Conservation (phyloP, 1,140 invertebrate genomes). For the Hormaphis cornu region DNA sequence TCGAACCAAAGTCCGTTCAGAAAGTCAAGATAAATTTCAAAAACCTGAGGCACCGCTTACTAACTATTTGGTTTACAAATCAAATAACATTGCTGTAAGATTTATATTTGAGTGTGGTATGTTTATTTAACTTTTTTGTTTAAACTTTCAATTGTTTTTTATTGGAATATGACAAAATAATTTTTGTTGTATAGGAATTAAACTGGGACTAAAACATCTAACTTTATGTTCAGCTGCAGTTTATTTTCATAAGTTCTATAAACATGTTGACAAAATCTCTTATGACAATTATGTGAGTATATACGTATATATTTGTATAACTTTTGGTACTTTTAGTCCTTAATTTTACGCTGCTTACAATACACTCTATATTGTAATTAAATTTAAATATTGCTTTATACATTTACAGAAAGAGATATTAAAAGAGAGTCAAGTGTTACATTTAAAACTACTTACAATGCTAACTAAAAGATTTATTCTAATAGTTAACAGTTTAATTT, state of each 20-base stretch:
- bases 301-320: background rate
- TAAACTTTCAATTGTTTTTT: background rate
- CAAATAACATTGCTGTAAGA: slow-evolving; percentile 54
- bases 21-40: slow-evolving; percentile 17
- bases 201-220: slow-evolving; percentile 69
- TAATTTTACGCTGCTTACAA: background rate
- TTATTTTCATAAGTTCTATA: slow-evolving; percentile 80
- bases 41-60: slow-evolving; percentile 26
- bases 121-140: slow-evolving; percentile 32
- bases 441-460: too few relatives aligned
- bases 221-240: slow-evolving; percentile 76
- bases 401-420: too few relatives aligned
- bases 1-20: background rate
- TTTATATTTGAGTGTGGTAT: slow-evolving; percentile 81
- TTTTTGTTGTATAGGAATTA: slow-evolving; percentile 47
- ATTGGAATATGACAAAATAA: background rate
- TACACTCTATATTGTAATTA: too few relatives aligned
- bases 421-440: too few relatives aligned
- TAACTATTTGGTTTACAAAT: slow-evolving; percentile 32
- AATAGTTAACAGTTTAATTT: too few relatives aligned
- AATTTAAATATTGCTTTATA: too few relatives aligned
- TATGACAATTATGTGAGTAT: slow-evolving; percentile 74
- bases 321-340: background rate
- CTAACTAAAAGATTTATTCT: too few relatives aligned
- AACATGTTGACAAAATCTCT: slow-evolving; percentile 60